phyloP scores from a whole-genome alignment of 2,113 vertebrate genomes.

The Paradoxurus hermaphroditus region DNA sequence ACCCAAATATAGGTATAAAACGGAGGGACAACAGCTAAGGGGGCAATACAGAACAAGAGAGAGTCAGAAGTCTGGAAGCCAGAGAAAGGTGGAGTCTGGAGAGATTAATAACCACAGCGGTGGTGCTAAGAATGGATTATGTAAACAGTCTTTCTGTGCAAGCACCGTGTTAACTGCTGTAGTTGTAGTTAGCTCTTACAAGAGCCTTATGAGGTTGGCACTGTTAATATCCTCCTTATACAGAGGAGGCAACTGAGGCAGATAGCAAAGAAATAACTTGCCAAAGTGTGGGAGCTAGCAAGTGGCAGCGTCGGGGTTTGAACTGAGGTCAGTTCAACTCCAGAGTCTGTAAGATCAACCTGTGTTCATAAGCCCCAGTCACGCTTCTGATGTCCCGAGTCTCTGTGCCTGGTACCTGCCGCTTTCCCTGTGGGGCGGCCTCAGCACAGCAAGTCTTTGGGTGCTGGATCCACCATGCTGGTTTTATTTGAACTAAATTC shows the following conservation, averaged over 20 bases:
- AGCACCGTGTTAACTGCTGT: too few relatives aligned
- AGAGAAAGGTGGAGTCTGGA: not conserved
- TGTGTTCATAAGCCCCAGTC: rapidly evolving
- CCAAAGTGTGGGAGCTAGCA: not conserved
- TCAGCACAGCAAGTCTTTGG: not conserved
- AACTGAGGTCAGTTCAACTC: too few relatives aligned
- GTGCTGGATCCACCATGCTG: too few relatives aligned
- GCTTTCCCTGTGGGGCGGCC: not conserved
- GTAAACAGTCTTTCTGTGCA: not conserved
- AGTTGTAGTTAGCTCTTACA: not conserved
- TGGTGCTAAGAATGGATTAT: too few relatives aligned
- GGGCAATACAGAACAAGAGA: rapidly evolving
- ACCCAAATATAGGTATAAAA: not conserved
- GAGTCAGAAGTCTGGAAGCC: too few relatives aligned
- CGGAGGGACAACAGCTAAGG: not conserved
- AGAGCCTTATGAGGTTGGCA: not conserved
- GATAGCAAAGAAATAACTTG: not conserved
- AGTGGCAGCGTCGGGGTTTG: not conserved
- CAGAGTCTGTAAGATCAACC: not conserved
- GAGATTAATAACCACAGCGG: not conserved
- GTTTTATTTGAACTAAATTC: not conserved
- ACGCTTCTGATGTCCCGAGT: not conserved
- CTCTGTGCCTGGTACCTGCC: not conserved
- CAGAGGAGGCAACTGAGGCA: not conserved
- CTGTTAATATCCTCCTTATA: not conserved